phyloP scores from a whole-genome alignment of 2,888 invertebrate species.

The Gonocerus acuteangulatus region DNA sequence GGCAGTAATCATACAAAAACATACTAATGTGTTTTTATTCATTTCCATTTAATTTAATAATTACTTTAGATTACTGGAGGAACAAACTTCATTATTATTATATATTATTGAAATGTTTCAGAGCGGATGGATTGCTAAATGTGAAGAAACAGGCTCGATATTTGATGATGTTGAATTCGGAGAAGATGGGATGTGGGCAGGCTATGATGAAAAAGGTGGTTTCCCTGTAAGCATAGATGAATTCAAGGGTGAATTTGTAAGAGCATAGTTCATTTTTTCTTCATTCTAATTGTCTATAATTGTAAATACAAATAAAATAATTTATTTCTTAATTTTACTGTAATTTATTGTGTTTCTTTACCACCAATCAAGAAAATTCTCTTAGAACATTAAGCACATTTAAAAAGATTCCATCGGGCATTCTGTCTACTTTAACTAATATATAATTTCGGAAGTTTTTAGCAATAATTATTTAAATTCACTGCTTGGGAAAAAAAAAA shows the following conservation, averaged over 20 bases:
- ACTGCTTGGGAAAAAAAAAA: too few relatives aligned
- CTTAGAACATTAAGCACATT: too few relatives aligned
- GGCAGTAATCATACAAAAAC: too few relatives aligned
- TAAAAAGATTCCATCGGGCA: too few relatives aligned
- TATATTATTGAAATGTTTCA: conserved; percentile 25
- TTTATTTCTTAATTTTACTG: not conserved
- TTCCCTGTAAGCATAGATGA: conserved; percentile 33
- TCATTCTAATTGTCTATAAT: not conserved
- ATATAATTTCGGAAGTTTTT: too few relatives aligned
- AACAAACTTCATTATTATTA: too few relatives aligned
- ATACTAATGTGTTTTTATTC: too few relatives aligned
- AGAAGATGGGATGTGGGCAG: conserved; percentile 33
- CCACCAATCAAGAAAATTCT: too few relatives aligned
- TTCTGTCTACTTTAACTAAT: too few relatives aligned
- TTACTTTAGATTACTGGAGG: too few relatives aligned
- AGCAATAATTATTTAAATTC: too few relatives aligned
- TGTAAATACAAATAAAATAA: not conserved
- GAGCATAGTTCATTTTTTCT: conserved; percentile 17
- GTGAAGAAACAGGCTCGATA: conserved; percentile 28
- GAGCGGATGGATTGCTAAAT: conserved; percentile 32
- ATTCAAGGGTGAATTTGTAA: conserved; percentile 27
- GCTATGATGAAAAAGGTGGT: conserved; percentile 33
- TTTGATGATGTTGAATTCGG: conserved; percentile 32
- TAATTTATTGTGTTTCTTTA: not conserved
- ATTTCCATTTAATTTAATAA: too few relatives aligned